Evolutionary conservation across 2,797 vertebrate genomes (phyloP), one percentile per base, ranked within the genome.

Genomic region (Myoxocephalus aenaeus): DNA sequence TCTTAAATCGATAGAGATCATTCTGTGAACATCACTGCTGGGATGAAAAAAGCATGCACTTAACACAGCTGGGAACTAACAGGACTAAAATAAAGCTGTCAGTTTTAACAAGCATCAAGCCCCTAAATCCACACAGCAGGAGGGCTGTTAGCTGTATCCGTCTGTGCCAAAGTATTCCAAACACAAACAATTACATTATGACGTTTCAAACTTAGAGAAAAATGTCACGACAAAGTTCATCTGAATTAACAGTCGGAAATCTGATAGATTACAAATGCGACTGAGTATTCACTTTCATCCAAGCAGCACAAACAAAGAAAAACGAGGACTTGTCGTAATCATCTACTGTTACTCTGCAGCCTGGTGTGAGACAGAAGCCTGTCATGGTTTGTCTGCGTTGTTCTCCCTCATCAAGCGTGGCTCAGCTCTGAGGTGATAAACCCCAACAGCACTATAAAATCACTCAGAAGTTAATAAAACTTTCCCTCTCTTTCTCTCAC

Each of bases 1-100:
- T 87, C 64, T 79, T 89, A 87, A 86, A 92, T 90, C 85, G 87
- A 80, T 83, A 70, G 86, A 70, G 84, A 87, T 81, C 80, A 80
- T 64, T 82, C 79, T 73, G 77, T 58, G 79, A 86, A 84, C 83
- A 75, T 76, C 67, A 65, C 82, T 44, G 53, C 65, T 50, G 77
- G 79, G 80, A 89, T 71, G 75, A 77, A 77, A 86, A 86, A 90
- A 62, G 80, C 83, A 63, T 78, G 75, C 83, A 88, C 74, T 90
- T 89, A 84, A 81, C 78, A 82, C 84, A 85, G 79, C 84, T 70
- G 75, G 80, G 84, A 84, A 75, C 70, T 70, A 70, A 86, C 71
- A 57, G 44, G 74, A 73, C 75, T 77, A 58, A 86, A 91, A 88
- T 86, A 86, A 84, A 88, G 73, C 81, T 83, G 82, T 89, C 89